These are phyloP conservation scores for Cebidichthys violaceus DNA, from an alignment of 2,113 vertebrate genomes.

Conservation along the genomic window DNA sequence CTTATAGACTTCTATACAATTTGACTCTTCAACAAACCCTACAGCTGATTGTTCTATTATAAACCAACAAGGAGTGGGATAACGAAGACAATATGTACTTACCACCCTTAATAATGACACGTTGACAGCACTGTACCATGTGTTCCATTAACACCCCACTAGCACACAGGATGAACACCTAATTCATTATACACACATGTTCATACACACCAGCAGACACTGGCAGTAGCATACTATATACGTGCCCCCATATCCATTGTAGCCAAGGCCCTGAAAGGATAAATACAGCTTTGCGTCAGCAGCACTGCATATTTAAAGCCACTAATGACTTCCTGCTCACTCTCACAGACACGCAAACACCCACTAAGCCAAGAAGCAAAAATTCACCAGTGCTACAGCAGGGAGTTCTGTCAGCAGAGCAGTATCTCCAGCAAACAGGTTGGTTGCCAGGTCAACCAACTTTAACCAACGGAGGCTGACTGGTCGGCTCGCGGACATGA, in stretches of 20 bases:
- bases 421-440: constrained; percentile 52
- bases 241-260: constrained; percentile 69
- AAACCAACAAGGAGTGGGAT: constrained; percentile 19
- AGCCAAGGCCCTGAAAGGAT: constrained; percentile 59
- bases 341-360: constrained; percentile 37
- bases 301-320: constrained; percentile 74
- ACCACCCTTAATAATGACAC: constrained; percentile 61
- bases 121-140: constrained; percentile 52
- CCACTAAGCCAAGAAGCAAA: constrained; percentile 49
- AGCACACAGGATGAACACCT: constrained; percentile 28
- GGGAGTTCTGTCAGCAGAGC: constrained; percentile 37
- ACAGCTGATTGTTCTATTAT: not conserved
- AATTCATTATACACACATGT: constrained; percentile 44
- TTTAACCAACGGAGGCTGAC: constrained; percentile 7
- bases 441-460: constrained; percentile 20
- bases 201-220: constrained; percentile 21
- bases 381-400: constrained; percentile 30
- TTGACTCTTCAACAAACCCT: no score
- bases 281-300: constrained; percentile 72
- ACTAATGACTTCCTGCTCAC: constrained; percentile 66
- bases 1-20: no score
- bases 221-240: constrained; percentile 54
- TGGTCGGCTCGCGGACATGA: constrained; percentile 13
- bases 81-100: constrained; percentile 48
- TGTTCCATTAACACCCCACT: constrained; percentile 59